phyloP scores from a whole-genome alignment of 1,140 invertebrate species.

The Lordiphosa stackelbergi region DNA sequence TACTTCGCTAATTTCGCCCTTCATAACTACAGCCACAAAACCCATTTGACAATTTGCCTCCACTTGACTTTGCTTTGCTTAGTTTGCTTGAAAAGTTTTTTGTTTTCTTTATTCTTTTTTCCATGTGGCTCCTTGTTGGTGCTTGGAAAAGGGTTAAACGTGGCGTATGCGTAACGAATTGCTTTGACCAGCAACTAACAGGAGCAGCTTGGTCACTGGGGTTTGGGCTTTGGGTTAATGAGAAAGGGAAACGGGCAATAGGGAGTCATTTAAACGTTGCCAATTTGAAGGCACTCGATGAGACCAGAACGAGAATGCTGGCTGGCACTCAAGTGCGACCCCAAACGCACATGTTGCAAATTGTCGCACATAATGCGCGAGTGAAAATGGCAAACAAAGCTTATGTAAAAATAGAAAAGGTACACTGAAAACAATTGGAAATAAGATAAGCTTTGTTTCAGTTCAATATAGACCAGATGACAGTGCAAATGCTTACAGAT shows the following conservation, averaged over 20 bases:
- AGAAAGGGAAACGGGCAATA: background rate
- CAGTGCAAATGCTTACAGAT: no score
- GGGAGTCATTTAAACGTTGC: slow-evolving; percentile 39
- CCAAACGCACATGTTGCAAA: slow-evolving; percentile 45
- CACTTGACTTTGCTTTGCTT: slow-evolving; percentile 9
- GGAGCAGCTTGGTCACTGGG: slow-evolving; percentile 11
- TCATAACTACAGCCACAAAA: background rate
- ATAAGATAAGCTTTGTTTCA: background rate
- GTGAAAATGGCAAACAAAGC: slow-evolving; percentile 8
- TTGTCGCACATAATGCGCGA: slow-evolving; percentile 38
- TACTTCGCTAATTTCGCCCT: no score
- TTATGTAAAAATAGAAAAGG: slow-evolving; percentile 1
- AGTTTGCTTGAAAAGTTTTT: slow-evolving; percentile 10
- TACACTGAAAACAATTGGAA: slow-evolving; percentile 4
- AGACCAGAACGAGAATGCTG: slow-evolving; percentile 18
- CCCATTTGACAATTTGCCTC: slow-evolving; percentile 7
- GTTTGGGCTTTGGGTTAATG: background rate
- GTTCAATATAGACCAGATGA: no score
- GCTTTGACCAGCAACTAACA: slow-evolving; percentile 38
- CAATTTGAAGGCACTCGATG: slow-evolving; percentile 47
- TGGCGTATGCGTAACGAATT: slow-evolving; percentile 38
- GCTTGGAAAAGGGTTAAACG: slow-evolving; percentile 11
- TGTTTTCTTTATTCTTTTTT: background rate
- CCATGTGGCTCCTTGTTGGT: slow-evolving; percentile 3
- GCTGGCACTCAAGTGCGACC: slow-evolving; percentile 26